Base-by-base conservation (phyloP, 2,888 invertebrate genomes). In the Agrochola macilenta region DNA sequence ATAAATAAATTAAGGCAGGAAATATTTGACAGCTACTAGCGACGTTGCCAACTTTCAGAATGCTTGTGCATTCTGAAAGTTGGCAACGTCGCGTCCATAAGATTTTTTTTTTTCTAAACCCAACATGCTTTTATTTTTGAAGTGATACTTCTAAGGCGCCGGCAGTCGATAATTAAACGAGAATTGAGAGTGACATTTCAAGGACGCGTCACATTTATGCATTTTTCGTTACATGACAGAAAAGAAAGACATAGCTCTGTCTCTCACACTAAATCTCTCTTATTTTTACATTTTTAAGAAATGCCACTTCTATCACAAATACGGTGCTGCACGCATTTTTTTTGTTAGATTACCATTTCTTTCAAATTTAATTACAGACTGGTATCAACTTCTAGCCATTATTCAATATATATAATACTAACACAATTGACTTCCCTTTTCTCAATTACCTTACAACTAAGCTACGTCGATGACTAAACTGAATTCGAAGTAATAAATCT, bases 401-500 rank as follows among this genome's bases (percentile, higher is more conserved):
- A 74, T 30, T 68, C 39, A 64, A n/a, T 52, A n/a, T 46, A n/a
- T 52, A n/a, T 46, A 68, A 8, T 20, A 72, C 14, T 43, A 65
- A 52, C 52, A 61, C 43, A 69, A 35, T 63, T 63, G 17, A 54
- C 14, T 46, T 35, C 57, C 26, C 0, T 35, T 7, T 63, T 76
- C 60, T 63, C 79, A 79, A 74, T 76, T 65, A 76, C 61, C 39
- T 52, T 70, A 74, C 49, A 76, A 66, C 58, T 69, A 58, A 75
- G 65, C 70, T 65, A 66, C 23, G 17, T 66, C n/a, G 63, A 64
- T 69, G 73, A 77, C 78, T 74, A 74, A 82, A 82, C 78, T 78
- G 46, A 54, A 35, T 76, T 46, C 69, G 58, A 69, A 74, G 78
- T 75, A 70, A 83, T 84, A 78, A 80, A 86, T 87, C 80, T 82